Conservation (phyloP, 2,113 vertebrate genomes). For the Lepus timidus region DNA sequence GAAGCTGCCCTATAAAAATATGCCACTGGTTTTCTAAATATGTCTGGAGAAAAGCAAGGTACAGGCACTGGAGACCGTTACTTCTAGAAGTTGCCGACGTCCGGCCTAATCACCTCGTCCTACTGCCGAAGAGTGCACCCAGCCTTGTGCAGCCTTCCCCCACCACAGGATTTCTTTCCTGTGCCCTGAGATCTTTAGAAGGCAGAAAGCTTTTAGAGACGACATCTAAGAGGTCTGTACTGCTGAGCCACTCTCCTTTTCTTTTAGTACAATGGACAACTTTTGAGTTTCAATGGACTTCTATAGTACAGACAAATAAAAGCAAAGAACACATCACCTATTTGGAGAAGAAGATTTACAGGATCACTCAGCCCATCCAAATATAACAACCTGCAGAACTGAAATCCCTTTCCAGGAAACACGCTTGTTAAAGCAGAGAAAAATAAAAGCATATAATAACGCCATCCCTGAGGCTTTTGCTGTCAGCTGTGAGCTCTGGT, state of each 20-base stretch:
- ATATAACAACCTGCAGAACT: constrained; percentile 22
- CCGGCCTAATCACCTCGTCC: background rate
- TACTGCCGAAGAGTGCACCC: background rate
- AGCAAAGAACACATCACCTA: constrained; percentile 50
- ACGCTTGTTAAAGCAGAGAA: constrained; percentile 63
- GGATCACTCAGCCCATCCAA: constrained; percentile 46
- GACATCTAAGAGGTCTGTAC: constrained; percentile 19
- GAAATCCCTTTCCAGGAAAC: constrained; percentile 43
- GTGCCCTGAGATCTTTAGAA: constrained; percentile 32
- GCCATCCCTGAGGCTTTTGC: background rate
- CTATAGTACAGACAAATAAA: constrained; percentile 62
- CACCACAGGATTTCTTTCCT: background rate
- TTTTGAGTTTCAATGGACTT: constrained; percentile 34
- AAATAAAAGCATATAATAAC: constrained; percentile 47
- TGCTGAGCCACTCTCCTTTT: constrained; percentile 49
- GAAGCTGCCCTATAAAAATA: constrained; percentile 52
- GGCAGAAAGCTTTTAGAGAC: constrained; percentile 52
- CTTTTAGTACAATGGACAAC: constrained; percentile 58
- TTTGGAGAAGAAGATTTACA: constrained; percentile 34
- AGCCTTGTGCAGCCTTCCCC: background rate
- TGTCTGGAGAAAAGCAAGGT: constrained; percentile 56
- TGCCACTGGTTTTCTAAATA: constrained; percentile 52
- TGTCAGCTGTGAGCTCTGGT: background rate
- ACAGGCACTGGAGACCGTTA: constrained; percentile 2
- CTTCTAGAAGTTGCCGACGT: background rate